phyloP scores from a whole-genome alignment of 2,113 vertebrate species.

The Leucoraja erinaceus region DNA sequence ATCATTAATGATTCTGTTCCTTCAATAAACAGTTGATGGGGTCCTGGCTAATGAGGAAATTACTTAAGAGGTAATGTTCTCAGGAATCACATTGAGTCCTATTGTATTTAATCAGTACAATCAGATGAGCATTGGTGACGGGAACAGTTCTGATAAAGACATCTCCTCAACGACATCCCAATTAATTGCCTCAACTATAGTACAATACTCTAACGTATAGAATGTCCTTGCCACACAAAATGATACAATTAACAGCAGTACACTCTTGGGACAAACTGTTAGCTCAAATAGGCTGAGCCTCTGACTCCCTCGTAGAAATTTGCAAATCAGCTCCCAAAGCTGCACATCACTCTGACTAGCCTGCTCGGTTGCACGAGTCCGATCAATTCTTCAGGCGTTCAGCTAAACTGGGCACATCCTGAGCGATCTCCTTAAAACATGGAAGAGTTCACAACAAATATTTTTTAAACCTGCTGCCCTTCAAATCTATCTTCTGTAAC shows the following conservation, averaged over 20 bases:
- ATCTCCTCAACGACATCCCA: conserved; percentile 34
- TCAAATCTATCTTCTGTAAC: background rate
- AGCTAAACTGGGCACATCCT: background rate
- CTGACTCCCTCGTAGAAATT: conserved; percentile 27
- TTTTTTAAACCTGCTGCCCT: background rate
- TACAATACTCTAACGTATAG: conserved; percentile 37
- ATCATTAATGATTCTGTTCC: background rate
- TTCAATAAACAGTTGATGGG: conserved; percentile 28
- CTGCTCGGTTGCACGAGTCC: background rate
- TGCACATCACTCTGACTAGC: conserved; percentile 22
- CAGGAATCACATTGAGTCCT: conserved; percentile 25
- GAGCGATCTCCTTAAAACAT: background rate
- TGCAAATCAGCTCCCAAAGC: conserved; percentile 30
- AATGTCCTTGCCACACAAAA: conserved; percentile 36
- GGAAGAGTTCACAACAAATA: background rate
- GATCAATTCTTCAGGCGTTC: conserved; percentile 27
- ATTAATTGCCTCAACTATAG: conserved; percentile 29
- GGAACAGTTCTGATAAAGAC: conserved; percentile 34
- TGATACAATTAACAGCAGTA: conserved; percentile 38
- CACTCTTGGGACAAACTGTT: conserved; percentile 33
- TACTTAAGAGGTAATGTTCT: conserved; percentile 33
- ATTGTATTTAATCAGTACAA: conserved; percentile 35
- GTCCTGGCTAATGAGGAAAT: conserved; percentile 35
- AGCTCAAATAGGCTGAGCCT: conserved; percentile 28
- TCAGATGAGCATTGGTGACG: conserved; percentile 28